Conservation (phyloP, 2,888 invertebrate genomes). For the Brachylomia viminalis region DNA sequence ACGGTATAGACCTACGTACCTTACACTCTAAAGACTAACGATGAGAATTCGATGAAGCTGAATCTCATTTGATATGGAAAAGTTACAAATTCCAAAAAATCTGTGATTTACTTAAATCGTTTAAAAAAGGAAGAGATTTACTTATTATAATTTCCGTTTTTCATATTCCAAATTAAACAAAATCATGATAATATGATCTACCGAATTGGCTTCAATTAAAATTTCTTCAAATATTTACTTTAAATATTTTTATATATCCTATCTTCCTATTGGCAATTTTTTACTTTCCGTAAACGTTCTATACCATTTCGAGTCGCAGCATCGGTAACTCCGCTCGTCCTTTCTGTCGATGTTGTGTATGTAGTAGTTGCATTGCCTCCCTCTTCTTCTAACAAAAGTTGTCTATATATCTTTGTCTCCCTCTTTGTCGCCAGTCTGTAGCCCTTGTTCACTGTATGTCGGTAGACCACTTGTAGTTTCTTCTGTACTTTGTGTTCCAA, state of each 20-base stretch:
- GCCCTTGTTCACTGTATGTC: constrained; percentile 84
- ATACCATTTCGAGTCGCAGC: constrained; percentile 88
- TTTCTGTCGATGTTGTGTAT: constrained; percentile 89
- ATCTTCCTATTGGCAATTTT: constrained; percentile 62
- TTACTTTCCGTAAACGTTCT: constrained; percentile 70
- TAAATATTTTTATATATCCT: constrained; percentile 49
- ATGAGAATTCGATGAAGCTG: constrained; percentile 26
- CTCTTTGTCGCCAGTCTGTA: constrained; percentile 87
- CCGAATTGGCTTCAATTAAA: constrained; percentile 51
- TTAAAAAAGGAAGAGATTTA: constrained; percentile 26
- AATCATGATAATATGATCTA: constrained; percentile 37
- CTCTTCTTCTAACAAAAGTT: constrained; percentile 86
- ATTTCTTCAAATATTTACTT: constrained; percentile 59
- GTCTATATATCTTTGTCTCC: constrained; percentile 85
- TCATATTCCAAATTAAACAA: constrained; percentile 37
- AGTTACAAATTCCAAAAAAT: not conserved
- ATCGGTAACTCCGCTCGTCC: constrained; percentile 85
- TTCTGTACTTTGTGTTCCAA: constrained; percentile 86
- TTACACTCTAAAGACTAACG: constrained; percentile 5
- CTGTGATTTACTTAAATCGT: not conserved
- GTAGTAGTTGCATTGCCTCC: constrained; percentile 90
- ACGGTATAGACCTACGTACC: constrained; percentile 82
- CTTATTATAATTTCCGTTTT: constrained; percentile 10
- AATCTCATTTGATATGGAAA: constrained; percentile 10
- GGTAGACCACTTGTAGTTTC: constrained; percentile 89